Evolutionary conservation across 2,113 vertebrate genomes (phyloP).

Genomic region (Nycticorax nycticorax): DNA sequence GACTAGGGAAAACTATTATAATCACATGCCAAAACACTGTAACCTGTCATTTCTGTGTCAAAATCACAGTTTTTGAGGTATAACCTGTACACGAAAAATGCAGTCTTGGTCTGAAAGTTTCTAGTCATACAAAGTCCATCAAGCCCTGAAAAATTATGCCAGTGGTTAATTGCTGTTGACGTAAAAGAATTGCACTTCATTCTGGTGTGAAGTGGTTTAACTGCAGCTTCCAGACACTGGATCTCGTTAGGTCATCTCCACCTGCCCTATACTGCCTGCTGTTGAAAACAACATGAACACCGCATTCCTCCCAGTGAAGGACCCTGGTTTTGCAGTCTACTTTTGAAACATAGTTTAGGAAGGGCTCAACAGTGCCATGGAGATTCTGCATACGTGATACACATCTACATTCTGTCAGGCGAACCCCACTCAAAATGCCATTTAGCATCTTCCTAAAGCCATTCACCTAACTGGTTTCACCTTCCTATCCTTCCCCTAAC

Average conservation of each 20-base stretch:
- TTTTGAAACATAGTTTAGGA: not conserved
- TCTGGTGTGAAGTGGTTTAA: not conserved
- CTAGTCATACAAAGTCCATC: not conserved
- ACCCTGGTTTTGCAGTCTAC: not conserved
- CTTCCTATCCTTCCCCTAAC: not conserved
- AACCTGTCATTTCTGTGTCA: not conserved
- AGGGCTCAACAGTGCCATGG: not conserved
- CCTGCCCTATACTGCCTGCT: not conserved
- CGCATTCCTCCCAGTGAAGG: not conserved
- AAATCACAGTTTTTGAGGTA: not conserved
- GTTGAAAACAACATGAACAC: not conserved
- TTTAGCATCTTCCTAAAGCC: not conserved
- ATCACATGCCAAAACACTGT: not conserved
- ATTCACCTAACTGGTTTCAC: not conserved
- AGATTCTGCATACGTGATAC: accelerated
- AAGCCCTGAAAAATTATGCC: not conserved
- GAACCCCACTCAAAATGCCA: not conserved
- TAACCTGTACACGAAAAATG: not conserved
- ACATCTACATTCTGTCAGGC: not conserved
- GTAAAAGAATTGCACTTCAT: not conserved
- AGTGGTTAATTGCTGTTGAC: accelerated
- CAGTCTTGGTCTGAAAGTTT: not conserved
- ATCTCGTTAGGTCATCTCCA: not conserved
- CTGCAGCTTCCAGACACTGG: not conserved
- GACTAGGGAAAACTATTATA: not conserved